Base-by-base conservation (phyloP, 2,113 vertebrate species). In the Alexandromys fortis region DNA sequence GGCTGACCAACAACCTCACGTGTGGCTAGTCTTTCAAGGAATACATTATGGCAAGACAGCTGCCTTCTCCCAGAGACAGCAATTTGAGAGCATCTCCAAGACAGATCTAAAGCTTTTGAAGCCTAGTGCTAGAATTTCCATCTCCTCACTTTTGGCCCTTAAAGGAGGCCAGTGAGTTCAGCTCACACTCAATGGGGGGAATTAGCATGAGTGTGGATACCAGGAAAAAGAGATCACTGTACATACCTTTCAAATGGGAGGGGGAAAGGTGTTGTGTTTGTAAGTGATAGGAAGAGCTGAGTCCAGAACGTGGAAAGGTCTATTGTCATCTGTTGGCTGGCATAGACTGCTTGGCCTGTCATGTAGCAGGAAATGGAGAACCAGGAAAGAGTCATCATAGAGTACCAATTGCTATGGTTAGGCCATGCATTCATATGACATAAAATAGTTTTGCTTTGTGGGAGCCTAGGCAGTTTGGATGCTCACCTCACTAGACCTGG, bases 381-480 rank as follows among this genome's bases (percentile, higher is more conserved):
- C n/a, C 52, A 42, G 7, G 28, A n/a, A 45, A 91, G 63, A 78
- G 21, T 49, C 11, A 8, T 42, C 24, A 33, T 61, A 52, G 28
- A 45, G 26, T 68, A 77, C 49, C 49, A 76, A 94, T 42, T 72
- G 42, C 30, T 14, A 38, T 42, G 30, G 30, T 75, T 86, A 38
- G 22, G 75, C 49, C 75, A 83, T 55, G 42, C 9, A 78, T 58
- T 91, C 52, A 79, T 13, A 22, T 33, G 3, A 45, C 35, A 47
- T 86, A 75, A 95, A 55, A 78, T 35, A 52, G 58, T 45, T 86
- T 94, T n/a, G n/a, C n/a, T n/a, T n/a, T n/a, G n/a, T n/a, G n/a
- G n/a, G n/a, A n/a, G n/a, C n/a, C n/a, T n/a, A n/a, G n/a, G n/a
- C n/a, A n/a, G n/a, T n/a, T n/a, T n/a, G n/a, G n/a, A n/a, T n/a